A percentile compares a stretch with the other conserved stretches of the same genome.
Conservation (phyloP, 37 sponge, comb jelly and placozoan species). For the Oopsacas minuta region DNA sequence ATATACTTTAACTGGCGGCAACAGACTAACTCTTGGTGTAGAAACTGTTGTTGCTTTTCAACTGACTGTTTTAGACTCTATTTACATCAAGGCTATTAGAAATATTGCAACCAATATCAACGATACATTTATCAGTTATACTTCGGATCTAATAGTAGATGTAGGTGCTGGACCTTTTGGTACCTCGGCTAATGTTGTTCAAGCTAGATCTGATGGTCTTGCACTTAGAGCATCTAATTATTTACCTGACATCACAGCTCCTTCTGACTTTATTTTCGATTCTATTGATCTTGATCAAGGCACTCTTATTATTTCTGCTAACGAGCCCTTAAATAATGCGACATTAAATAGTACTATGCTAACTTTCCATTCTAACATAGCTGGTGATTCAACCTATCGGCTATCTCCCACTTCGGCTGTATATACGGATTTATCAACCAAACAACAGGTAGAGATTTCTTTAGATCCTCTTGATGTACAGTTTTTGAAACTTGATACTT, state of each 20-base stretch:
- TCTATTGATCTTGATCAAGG: constrained; percentile 24
- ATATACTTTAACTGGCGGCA: constrained; percentile 31
- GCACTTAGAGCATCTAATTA: constrained; percentile 23
- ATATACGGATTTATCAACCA: constrained; percentile 2
- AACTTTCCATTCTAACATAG: constrained; percentile 34
- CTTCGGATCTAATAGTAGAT: neutral
- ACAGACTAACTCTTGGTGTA: constrained; percentile 23
- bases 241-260: constrained; percentile 8
- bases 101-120: neutral
- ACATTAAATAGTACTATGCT: constrained; percentile 31
- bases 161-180: neutral
- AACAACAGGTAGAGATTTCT: neutral
- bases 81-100: constrained; percentile 32
- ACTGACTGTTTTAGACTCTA: constrained; percentile 54
- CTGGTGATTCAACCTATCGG: constrained; percentile 3
- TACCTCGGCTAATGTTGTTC: neutral
- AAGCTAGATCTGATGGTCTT: neutral
- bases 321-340: constrained; percentile 22
- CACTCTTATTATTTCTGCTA: constrained; percentile 21
- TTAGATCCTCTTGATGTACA: neutral
- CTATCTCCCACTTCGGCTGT: neutral
- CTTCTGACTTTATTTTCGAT: neutral
- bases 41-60: constrained; percentile 26
- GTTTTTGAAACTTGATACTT: constrained; percentile 22
- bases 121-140: constrained; percentile 17